Evolutionary conservation across 2,113 vertebrate genomes (phyloP).

Genomic region (Podarcis raffonei): DNA sequence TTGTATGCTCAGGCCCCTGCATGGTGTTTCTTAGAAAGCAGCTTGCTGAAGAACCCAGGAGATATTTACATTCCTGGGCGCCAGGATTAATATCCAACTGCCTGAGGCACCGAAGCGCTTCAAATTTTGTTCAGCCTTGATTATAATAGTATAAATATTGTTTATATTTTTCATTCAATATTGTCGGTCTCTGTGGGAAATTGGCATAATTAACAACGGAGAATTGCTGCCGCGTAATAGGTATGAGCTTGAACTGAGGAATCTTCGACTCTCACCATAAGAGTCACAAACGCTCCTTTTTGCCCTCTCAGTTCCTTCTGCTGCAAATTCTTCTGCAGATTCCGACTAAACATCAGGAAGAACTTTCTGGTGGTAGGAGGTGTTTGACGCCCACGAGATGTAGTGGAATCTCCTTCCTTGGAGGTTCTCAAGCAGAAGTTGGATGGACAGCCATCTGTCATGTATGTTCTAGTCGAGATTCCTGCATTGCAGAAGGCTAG

Average conservation of each 20-base stretch:
- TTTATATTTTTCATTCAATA: background rate
- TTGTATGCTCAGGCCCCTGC: background rate
- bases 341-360: too few species aligned
- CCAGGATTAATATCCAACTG: background rate
- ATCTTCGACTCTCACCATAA: background rate
- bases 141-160: background rate
- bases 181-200: background rate
- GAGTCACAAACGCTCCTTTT: background rate
- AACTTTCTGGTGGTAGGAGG: too few species aligned
- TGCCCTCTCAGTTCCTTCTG: too few species aligned
- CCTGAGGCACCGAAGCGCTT: background rate
- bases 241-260: too few species aligned
- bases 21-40: background rate
- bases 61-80: background rate
- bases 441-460: too few species aligned
- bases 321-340: too few species aligned
- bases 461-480: too few species aligned
- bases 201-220: background rate
- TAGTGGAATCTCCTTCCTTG: too few species aligned
- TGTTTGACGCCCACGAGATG: too few species aligned
- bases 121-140: background rate
- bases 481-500: too few species aligned
- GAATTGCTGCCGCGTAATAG: background rate
- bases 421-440: too few species aligned
- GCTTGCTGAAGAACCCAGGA: background rate